Conservation (phyloP, 2,113 vertebrate species). For the Ceyx margarethae region DNA sequence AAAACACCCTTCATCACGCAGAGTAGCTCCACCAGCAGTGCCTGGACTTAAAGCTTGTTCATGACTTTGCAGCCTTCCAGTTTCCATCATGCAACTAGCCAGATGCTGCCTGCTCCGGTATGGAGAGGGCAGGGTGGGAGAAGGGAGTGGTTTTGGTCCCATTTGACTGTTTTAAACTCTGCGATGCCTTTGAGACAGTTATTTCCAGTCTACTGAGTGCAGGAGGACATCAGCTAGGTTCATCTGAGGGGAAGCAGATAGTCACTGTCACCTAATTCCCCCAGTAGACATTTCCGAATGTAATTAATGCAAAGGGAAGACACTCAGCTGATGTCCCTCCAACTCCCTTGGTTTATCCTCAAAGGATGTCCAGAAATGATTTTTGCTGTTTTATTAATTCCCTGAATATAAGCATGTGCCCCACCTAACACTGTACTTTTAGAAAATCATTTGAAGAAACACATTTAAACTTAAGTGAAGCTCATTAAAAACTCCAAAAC, state of each 20-base stretch:
- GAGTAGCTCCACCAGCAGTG: not conserved
- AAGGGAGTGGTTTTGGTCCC: not conserved
- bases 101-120: not conserved
- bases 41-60: not conserved
- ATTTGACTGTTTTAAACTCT: not conserved
- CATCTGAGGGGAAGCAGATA: conserved; percentile 23
- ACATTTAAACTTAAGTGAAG: not conserved
- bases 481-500: not conserved
- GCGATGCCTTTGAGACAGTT: not conserved
- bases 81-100: not conserved
- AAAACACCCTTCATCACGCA: not conserved
- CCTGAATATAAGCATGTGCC: not conserved
- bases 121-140: not conserved
- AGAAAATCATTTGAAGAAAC: not conserved
- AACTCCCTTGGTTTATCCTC: not conserved
- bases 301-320: not conserved
- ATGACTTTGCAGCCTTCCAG: not conserved
- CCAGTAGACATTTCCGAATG: not conserved
- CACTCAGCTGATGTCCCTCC: not conserved
- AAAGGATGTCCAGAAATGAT: not conserved
- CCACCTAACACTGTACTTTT: not conserved
- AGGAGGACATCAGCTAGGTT: conserved; percentile 18
- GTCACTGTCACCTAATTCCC: conserved; percentile 12
- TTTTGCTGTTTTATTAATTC: not conserved
- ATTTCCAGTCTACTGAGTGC: conserved; percentile 15